phyloP scores from a whole-genome alignment of 2,113 vertebrate genomes.

The Equus quagga region DNA sequence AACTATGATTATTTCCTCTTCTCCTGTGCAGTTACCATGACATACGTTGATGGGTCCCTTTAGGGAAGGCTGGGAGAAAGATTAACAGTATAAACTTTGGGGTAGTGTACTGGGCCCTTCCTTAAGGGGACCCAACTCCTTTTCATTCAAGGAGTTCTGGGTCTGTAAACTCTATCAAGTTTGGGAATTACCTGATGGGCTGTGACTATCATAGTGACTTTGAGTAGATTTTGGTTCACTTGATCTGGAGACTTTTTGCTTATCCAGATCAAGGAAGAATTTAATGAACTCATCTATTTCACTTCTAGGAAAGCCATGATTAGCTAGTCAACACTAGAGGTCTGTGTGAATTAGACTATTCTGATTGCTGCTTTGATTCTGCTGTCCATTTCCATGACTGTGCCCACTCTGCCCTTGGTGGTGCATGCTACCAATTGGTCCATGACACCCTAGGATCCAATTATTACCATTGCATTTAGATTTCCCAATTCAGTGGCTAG shows the following conservation, averaged over 20 bases:
- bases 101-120: not conserved
- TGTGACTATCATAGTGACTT: not conserved
- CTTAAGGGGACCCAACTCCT: not conserved
- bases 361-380: not conserved
- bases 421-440: too few species aligned
- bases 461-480: not conserved
- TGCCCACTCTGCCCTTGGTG: not conserved
- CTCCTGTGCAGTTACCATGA: not conserved
- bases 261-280: too few species aligned
- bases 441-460: too few species aligned
- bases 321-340: not conserved
- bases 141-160: not conserved
- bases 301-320: not conserved
- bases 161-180: not conserved
- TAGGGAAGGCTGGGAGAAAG: not conserved
- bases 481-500: not conserved
- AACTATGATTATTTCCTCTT: not conserved
- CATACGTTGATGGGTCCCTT: not conserved
- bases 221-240: not conserved
- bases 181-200: not conserved
- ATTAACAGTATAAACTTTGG: not conserved
- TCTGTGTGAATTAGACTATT: not conserved
- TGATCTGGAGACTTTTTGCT: not conserved
- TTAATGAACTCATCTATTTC: not conserved
- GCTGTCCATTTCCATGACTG: rapidly evolving